Base-by-base conservation (phyloP, 2,113 vertebrate genomes). In the Macaca mulatta region DNA sequence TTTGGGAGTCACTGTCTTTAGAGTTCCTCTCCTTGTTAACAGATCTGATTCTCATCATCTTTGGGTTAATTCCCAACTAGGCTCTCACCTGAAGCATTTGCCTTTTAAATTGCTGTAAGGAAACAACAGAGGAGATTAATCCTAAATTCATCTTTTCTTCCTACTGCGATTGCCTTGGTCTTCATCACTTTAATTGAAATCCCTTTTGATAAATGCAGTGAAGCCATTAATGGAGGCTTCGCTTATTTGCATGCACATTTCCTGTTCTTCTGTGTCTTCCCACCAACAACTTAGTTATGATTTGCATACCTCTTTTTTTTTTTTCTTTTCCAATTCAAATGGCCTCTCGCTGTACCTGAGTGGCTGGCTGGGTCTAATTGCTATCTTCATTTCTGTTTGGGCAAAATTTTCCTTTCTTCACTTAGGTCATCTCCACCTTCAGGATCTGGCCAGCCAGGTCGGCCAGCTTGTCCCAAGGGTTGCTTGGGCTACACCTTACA, bases 211-310 rank as follows among this genome's bases (percentile, higher is more conserved):
- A 80, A 88, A 77, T 48, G 14, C 75, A 89, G 23, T 45, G 35
- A 78, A 93, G 38, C 40, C 61, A 67, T 94, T 93, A 87, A 85
- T 96, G 96, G 94, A 97, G 52, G 82, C 64, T 97, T 95, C 90
- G 90, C 79, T 95, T 97, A 94, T 96, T 94, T 97, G 72, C 92
- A 74, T 43, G 86, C 84, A 72, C 90, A 95, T 96, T 98, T 98
- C 98, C 96, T 98, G 93, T 98, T 97, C 89, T 97, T 95, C 85
- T 90, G 93, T 97, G 94, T 97, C 97, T 98, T 98, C 96, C 95
- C 89, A 97, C 35, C 13, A 55, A 86, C 59, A 82, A 95, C 90
- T 98, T 96, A 98, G 91, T 97, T 98, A 97, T 90, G 61, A 98
- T 98, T 98, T 98, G 92, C 79, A 97, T 97, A 96, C 87, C 27